Evolutionary conservation across 2,888 invertebrate genomes (phyloP), one percentile per base, ranked within the genome.

Genomic region (Eupithecia exiguata): DNA sequence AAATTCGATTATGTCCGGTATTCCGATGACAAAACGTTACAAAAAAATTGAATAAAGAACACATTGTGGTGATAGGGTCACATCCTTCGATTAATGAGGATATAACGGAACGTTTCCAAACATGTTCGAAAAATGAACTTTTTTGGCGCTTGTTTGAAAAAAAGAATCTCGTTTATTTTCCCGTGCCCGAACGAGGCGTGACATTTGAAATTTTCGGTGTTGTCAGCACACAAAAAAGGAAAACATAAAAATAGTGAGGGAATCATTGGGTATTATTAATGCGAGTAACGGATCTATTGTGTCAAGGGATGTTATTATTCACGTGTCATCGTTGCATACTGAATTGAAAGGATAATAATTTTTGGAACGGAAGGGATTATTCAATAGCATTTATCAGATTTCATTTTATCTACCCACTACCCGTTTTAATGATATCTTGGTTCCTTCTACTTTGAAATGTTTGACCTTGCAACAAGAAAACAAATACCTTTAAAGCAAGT

Each of bases 181-280:
- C 91, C 89, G 88, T 89, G 88, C 87, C 81, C 89, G 92, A 92
- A 93, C 92, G 89, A 94, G 93, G 91, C 94, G 93, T 93, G 93
- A 93, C 94, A 93, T 90, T 93, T 79, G 88, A 92, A 93, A 93
- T 90, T 89, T 90, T 88, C 87, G 89, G 84, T 81, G 82, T 82
- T 91, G 91, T 88, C 89, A 91, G 90, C 86, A 76, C 78, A 87
- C 84, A 91, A 90, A 90, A 91, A 90, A 87, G 78, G 80, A 86
- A 89, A 91, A 89, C 87, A 81, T 80, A 80, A 86, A 86, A 77
- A 75, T 74, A 85, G 86, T 84, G 84, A 84, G 88, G 89, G 90
- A 89, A 91, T 89, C 90, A 88, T 89, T 89, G 87, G 89, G 88
- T 86, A 89, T 87, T 91, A 91, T 92, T 91, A 92, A 93, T 90